Evolutionary conservation across 2,113 vertebrate genomes (phyloP).

Genomic region (Pseudonaja textilis): DNA sequence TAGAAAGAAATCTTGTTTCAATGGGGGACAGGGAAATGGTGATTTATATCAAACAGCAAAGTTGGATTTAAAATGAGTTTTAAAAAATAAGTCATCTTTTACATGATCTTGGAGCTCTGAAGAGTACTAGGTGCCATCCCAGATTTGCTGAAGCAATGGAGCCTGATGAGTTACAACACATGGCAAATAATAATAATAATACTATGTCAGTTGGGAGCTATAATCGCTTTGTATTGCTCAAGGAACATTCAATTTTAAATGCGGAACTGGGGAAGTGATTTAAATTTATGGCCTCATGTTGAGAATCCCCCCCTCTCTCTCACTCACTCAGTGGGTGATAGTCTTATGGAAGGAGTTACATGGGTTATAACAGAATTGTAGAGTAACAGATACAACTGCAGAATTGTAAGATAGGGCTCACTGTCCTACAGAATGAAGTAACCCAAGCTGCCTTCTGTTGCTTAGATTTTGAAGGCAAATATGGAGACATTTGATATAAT

Average conservation of each 20-base stretch:
- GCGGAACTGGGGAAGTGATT: neutral
- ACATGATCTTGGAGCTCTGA: neutral
- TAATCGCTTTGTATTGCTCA: constrained; percentile 25
- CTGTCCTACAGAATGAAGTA: neutral
- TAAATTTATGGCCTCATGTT: neutral
- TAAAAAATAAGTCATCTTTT: neutral
- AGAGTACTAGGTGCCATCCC: neutral
- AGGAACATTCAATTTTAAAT: constrained; percentile 10
- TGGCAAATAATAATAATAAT: constrained; percentile 4
- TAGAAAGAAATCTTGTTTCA: constrained; percentile 1
- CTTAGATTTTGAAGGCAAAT: neutral
- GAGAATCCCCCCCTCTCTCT: neutral
- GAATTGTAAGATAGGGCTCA: neutral
- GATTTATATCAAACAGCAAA: neutral
- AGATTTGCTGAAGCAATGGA: neutral
- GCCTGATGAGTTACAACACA: constrained; percentile 10
- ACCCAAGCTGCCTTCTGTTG: neutral
- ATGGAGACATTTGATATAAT: neutral
- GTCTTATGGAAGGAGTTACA: neutral
- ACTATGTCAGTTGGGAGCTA: neutral
- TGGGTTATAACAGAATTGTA: too few relatives aligned
- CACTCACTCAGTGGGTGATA: constrained; percentile 11
- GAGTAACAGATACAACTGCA: too few relatives aligned
- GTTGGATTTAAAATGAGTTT: neutral
- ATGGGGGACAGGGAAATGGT: neutral